Evolutionary conservation across 2,888 invertebrate species (phyloP).

Genomic region (Oxyteleia sp.): DNA sequence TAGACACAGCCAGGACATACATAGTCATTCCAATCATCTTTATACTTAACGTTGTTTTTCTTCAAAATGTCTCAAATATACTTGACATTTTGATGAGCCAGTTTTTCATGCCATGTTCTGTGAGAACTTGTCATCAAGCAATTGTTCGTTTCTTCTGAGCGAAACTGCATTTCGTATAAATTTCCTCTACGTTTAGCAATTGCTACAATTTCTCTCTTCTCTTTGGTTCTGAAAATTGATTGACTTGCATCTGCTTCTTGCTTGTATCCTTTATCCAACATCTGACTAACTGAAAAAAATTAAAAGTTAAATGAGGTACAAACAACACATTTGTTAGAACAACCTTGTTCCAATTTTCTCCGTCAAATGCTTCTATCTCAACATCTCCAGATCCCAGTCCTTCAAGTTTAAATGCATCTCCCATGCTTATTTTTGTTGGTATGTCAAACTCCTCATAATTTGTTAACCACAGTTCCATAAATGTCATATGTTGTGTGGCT

Average conservation of each 20-base stretch:
- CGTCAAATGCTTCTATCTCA: slow-evolving; percentile 76
- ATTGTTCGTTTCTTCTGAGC: slow-evolving; percentile 41
- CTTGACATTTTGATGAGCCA: slow-evolving; percentile 78
- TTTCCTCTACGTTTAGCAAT: slow-evolving; percentile 69
- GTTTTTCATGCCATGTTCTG: slow-evolving; percentile 77
- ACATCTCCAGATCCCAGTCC: slow-evolving; percentile 76
- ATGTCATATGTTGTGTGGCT: slow-evolving; percentile 56
- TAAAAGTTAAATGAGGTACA: slow-evolving; percentile 72
- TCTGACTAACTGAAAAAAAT: slow-evolving; percentile 77
- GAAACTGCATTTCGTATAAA: slow-evolving; percentile 76
- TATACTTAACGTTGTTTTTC: neutral
- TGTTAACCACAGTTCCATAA: slow-evolving; percentile 22
- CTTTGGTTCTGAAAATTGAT: slow-evolving; percentile 71
- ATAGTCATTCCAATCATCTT: slow-evolving; percentile 78
- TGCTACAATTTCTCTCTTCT: slow-evolving; percentile 56
- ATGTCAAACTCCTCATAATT: slow-evolving; percentile 7
- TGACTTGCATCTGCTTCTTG: slow-evolving; percentile 73
- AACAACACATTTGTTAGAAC: slow-evolving; percentile 70
- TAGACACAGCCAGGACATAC: slow-evolving; percentile 76
- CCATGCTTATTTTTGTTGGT: slow-evolving; percentile 53
- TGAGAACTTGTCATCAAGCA: slow-evolving; percentile 68
- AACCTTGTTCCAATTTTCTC: slow-evolving; percentile 73
- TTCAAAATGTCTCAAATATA: slow-evolving; percentile 60
- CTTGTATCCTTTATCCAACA: slow-evolving; percentile 77
- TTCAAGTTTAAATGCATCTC: slow-evolving; percentile 75